Percentiles rank a stretch among this genome's conserved stretches.
Evolutionary conservation across 2,888 invertebrate genomes (phyloP).

Genomic region (Lasioglossum calceatum): DNA sequence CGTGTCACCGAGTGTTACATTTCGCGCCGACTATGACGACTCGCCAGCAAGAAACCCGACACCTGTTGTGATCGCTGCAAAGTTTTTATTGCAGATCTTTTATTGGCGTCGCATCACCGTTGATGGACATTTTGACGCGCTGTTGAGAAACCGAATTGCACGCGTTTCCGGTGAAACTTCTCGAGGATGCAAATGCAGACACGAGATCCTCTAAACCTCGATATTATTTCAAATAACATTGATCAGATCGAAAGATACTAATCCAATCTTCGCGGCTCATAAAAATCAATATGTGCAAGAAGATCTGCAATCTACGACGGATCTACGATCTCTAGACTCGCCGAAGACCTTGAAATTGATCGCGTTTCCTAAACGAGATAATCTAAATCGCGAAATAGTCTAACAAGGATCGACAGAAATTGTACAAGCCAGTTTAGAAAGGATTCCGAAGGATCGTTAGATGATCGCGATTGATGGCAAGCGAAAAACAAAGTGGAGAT

Average conservation of each 20-base stretch:
- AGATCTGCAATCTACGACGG: background rate
- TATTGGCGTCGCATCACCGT: background rate
- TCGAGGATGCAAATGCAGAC: background rate
- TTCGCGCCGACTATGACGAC: background rate
- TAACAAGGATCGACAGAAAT: background rate
- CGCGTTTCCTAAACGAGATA: background rate
- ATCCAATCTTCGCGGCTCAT: background rate
- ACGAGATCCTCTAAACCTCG: background rate
- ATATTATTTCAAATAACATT: background rate
- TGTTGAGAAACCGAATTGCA: background rate
- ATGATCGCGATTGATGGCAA: background rate
- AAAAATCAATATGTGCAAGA: background rate
- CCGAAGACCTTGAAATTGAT: background rate
- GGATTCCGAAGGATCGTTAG: background rate
- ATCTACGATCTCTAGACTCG: background rate
- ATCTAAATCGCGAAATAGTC: background rate
- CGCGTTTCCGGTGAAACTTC: constrained; percentile 2
- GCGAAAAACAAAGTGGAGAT: background rate
- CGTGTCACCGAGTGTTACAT: background rate
- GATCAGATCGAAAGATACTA: background rate
- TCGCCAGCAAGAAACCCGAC: background rate
- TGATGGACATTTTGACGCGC: background rate
- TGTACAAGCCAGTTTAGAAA: background rate
- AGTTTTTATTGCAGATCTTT: background rate
- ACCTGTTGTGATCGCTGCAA: background rate